Evolutionary conservation across 2,797 vertebrate genomes (phyloP), one percentile per base, ranked within the genome.

Genomic region (Cyclura pinguis): DNA sequence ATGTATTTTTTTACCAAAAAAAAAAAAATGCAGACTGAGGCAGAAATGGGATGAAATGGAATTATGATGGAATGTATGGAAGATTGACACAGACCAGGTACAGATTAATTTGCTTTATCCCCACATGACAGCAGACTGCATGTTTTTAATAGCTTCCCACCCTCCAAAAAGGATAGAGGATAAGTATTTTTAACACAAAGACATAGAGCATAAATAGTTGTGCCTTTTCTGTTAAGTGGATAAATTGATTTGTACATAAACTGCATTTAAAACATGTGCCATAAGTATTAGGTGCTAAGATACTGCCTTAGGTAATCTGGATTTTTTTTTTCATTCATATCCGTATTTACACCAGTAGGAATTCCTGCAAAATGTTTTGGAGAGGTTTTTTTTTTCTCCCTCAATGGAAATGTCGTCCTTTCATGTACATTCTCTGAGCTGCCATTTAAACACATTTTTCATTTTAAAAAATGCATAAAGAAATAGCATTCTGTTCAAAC

Each of bases 241-340:
- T 94, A 96, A 92, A 90, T 93, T 87, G 72, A 90, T 92, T 95
- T 94, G 94, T 95, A 94, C 94, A 92, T 91, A 92, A 95, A 94
- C 93, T 84, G 24, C 92, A 93, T 96, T 94, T 90, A 92, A 90
- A 89, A 94, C 93, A 87, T 82, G 94, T 93, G 95, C 93, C 85
- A 93, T 94, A 94, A 95, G 94, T 95, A 96, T 92, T 95, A 92
- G 80, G 88, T 7, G 88, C 90, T 92, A 93, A 95, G 86, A 88
- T 69, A 93, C 72, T 87, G 94, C 92, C 93, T 93, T 93, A 92
- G 92, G 93, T 96, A 95, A 96, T 95, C 93, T 92, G 92, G 89
- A 85, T n/a, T 93, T 95, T 92, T 93, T 92, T 93, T 92, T 88
- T 35, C 64, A 29, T 16, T 42, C 59, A 96, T 95, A 96, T 96